Base-by-base conservation (phyloP, 2,888 invertebrate species). In the Exephanes ischioxanthus region DNA sequence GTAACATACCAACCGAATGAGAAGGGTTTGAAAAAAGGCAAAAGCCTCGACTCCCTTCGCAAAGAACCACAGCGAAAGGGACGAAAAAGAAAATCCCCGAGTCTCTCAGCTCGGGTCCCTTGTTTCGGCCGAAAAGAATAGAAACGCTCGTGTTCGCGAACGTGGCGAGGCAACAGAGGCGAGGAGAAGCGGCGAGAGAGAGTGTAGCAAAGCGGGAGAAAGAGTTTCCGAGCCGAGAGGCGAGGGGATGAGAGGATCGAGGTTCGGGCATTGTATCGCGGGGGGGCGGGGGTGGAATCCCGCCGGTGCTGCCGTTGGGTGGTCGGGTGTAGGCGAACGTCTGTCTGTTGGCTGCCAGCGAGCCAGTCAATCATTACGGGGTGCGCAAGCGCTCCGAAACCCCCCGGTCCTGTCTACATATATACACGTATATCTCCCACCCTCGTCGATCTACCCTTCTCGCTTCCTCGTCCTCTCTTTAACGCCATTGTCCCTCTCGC, bases 341-440 rank as follows among this genome's bases (percentile, higher is more conserved):
- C 94, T 93, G 94, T 94, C 94, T 94, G 94, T 94, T 94, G 94
- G 94, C 94, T 94, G 94, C 94, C 94, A 94, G 93, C 92, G 94
- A 94, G 93, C 94, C 94, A 94, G 94, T 94, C 94, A 94, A 94
- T 94, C 94, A 94, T 94, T 94, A 94, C 93, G 93, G 89, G 92
- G 89, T 89, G 93, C 94, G 94, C 94, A 92, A 90, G 94, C 94
- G 94, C 93, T 68, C 80, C 83, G 68, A 81, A 85, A 87, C 61
- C 86, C 86, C 85, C 85, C 86, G 51, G 71, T 22, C 19, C 45
- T 16, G 0, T 16, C 3, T 16, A 2, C 45, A 4, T 45, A 45
- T 45, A 45, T 45, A 45, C 45, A 45, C 66, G 58, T 63, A 51
- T 48, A 51, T 75, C 81, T 73, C 78, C 80, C 83, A 76, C 86